A percentile compares a stretch with the other conserved stretches of the same genome.
phyloP scores from a whole-genome alignment of 2,888 invertebrate genomes.

The Gibbula magus region DNA sequence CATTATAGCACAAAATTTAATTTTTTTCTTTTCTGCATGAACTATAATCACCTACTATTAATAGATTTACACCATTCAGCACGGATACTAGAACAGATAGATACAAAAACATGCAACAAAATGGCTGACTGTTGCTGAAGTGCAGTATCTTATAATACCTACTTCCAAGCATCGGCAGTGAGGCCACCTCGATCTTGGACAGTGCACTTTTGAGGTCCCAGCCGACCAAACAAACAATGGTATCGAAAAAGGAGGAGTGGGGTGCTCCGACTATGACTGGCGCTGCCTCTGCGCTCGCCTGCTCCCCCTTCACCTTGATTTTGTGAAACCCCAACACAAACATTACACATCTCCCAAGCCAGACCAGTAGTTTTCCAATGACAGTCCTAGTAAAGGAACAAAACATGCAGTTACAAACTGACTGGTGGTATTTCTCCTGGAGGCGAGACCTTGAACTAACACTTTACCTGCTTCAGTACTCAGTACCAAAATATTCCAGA shows the following conservation, averaged over 20 bases:
- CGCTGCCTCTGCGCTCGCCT: conserved; percentile 46
- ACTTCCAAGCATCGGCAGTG: conserved; percentile 61
- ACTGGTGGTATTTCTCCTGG: no score
- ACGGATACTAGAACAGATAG: no score
- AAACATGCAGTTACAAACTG: not conserved
- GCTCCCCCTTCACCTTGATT: conserved; percentile 53
- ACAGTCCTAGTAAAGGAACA: conserved; percentile 44
- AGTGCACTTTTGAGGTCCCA: conserved; percentile 54
- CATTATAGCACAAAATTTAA: no score
- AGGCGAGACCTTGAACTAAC: no score
- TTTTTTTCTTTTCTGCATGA: no score
- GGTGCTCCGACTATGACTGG: conserved; percentile 88
- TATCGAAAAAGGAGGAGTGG: conserved; percentile 93
- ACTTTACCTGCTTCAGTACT: no score
- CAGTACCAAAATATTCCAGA: no score
- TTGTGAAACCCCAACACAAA: conserved; percentile 61
- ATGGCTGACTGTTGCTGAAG: not conserved
- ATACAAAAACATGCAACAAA: no score
- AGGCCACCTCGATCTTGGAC: conserved; percentile 56
- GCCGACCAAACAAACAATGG: conserved; percentile 71
- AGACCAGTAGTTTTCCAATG: conserved; percentile 37
- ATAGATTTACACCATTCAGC: no score
- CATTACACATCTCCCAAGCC: conserved; percentile 50
- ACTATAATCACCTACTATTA: no score
- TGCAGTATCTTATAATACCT: conserved; percentile 69